Base-by-base conservation (phyloP, 2,113 vertebrate species). In the Butastur rufipennis region DNA sequence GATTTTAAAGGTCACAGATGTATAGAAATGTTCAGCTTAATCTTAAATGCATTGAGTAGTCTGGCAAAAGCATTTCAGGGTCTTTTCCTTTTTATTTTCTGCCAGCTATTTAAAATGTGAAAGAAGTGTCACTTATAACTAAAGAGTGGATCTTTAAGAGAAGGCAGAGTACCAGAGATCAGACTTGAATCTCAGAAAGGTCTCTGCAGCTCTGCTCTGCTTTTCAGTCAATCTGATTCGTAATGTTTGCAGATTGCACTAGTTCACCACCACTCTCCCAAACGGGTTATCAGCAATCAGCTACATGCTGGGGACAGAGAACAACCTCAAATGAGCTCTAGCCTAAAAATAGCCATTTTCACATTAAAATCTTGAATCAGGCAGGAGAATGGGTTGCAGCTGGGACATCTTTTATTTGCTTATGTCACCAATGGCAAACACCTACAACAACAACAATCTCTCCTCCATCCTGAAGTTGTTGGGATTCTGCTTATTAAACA, bases 301-400 rank as follows among this genome's bases (percentile, higher is more conserved):
- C 95, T 98, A 63, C 94, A 91, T 75, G 81, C 97, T 94, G 94
- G 86, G 97, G 97, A 95, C 90, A 88, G 70, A 97, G 95, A 96
- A 81, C n/a, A 95, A 92, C 81, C 90, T 97, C 91, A 97, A 93
- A 96, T 87, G 95, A 97, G 94, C 94, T 92, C 73, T 68, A 83
- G 63, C 83, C 97, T 98, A 98, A 98, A 98, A 98, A 98, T 97
- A 98, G 94, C 89, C 92, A 95, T 97, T 98, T 98, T 96, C 96
- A 97, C 96, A 98, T 98, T 96, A 98, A 98, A 98, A 91, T 92
- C 81, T 86, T 96, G 94, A 97, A 89, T 90, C 84, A 70, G 79
- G 21, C 10, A 0, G 80, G 71, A 94, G 86, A 96, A 96, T 70
- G 84, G 88, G 91, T 42, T 94, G 93, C 93, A 50, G n/a, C 94